Percentiles rank a stretch among this genome's conserved stretches.
Evolutionary conservation across 2,888 invertebrate genomes (phyloP).

Genomic region (Drosophila vallismaia): DNA sequence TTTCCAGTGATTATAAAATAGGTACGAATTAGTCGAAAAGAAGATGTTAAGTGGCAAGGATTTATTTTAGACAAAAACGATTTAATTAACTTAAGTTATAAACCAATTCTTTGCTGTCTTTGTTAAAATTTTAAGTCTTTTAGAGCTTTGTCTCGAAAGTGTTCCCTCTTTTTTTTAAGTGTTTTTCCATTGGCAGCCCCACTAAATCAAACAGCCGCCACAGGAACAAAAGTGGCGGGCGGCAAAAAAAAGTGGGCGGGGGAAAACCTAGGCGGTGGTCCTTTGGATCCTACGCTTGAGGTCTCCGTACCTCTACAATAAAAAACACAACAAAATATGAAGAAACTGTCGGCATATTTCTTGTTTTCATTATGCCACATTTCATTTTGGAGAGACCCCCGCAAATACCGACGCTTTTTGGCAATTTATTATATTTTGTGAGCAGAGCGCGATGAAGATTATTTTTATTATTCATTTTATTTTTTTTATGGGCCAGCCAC

Average conservation of each 20-base stretch:
- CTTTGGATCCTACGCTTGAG: slow-evolving; percentile 18
- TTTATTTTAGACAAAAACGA: too few species aligned
- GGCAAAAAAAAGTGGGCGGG: neutral
- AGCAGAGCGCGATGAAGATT: slow-evolving; percentile 34
- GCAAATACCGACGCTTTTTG: slow-evolving; percentile 12
- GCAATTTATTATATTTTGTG: slow-evolving; percentile 22
- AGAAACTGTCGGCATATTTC: slow-evolving; percentile 65
- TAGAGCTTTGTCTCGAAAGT: too few species aligned
- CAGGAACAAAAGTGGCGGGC: slow-evolving; percentile 22
- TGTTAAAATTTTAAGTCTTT: too few species aligned
- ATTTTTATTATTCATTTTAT: slow-evolving; percentile 43
- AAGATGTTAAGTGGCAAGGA: too few species aligned
- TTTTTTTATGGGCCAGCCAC: neutral
- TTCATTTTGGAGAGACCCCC: slow-evolving; percentile 18
- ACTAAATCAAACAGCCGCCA: slow-evolving; percentile 72
- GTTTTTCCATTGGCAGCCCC: slow-evolving; percentile 38
- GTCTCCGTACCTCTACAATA: slow-evolving; percentile 9
- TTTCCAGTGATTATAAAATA: too few species aligned
- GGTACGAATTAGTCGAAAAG: too few species aligned
- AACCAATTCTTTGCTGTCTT: neutral
- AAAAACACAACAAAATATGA: neutral
- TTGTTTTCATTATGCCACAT: slow-evolving; percentile 60
- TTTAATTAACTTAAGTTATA: too few species aligned
- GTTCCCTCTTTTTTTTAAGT: slow-evolving; percentile 6
- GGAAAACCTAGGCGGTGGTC: slow-evolving; percentile 68